Conservation (phyloP, 1,140 invertebrate genomes). For the Pinna nobilis region DNA sequence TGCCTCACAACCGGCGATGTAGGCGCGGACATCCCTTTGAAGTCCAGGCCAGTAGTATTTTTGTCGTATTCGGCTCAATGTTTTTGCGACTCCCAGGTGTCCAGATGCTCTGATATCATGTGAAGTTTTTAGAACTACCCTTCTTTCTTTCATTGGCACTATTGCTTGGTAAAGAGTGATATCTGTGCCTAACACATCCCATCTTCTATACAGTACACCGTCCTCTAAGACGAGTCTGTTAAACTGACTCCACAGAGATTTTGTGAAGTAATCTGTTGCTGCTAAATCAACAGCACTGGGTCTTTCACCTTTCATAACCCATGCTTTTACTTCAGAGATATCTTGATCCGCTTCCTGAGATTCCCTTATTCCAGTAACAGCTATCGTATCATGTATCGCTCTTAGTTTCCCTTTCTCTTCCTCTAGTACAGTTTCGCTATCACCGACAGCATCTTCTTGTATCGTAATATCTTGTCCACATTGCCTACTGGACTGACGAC, state of each 20-base stretch:
- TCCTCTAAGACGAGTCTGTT: background rate
- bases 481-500: background rate
- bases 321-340: background rate
- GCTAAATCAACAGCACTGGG: background rate
- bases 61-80: slow-evolving; percentile 14
- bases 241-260: background rate
- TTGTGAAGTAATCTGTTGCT: background rate
- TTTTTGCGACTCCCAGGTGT: slow-evolving; percentile 22
- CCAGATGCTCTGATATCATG: slow-evolving; percentile 14
- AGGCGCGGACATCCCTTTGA: too few relatives aligned
- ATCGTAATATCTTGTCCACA: background rate
- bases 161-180: background rate
- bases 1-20: slow-evolving; percentile 9
- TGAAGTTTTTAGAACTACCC: background rate
- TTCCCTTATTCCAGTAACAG: background rate
- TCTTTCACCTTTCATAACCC: background rate
- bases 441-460: background rate
- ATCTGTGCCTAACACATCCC: background rate
- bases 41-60: slow-evolving; percentile 23
- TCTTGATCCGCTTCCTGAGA: background rate
- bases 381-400: background rate
- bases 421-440: background rate
- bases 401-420: background rate
- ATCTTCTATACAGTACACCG: slow-evolving; percentile 4
- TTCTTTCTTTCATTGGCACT: background rate